These are phyloP conservation scores for Triplophysa yarkandensis DNA, from an alignment of 2,797 vertebrate species.

Conservation along the genomic window DNA sequence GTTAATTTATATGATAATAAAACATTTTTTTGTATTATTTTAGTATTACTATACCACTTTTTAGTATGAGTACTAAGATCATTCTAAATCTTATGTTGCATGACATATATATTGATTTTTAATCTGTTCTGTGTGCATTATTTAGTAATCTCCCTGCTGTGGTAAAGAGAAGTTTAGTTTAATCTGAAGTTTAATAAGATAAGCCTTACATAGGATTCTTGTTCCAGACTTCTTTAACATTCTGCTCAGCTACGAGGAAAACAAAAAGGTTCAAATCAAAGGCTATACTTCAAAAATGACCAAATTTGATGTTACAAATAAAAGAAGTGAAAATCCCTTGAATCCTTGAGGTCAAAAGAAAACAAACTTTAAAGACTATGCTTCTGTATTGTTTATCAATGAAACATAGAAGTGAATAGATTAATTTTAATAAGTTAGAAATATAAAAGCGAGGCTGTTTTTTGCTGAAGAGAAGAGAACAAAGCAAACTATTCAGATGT, in stretches of 20 bases:
- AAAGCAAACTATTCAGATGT: constrained; percentile 57
- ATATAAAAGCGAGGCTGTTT: constrained; percentile 58
- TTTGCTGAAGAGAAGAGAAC: constrained; percentile 48
- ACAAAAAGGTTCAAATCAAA: constrained; percentile 51
- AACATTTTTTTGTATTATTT: no score
- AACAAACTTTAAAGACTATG: constrained; percentile 55
- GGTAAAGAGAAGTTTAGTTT: not conserved
- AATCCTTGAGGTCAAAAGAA: constrained; percentile 34
- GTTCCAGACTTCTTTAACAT: constrained; percentile 13
- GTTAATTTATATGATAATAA: no score
- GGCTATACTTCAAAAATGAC: constrained; percentile 51
- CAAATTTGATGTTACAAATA: constrained; percentile 55
- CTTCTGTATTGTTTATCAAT: constrained; percentile 56
- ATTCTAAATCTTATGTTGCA: no score
- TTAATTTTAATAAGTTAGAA: constrained; percentile 56
- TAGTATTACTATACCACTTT: no score
- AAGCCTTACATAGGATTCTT: constrained; percentile 2
- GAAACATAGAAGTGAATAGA: constrained; percentile 58
- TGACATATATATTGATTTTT: no score
- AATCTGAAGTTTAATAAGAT: not conserved
- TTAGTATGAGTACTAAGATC: no score
- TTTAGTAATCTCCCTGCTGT: not conserved
- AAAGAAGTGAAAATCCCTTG: not conserved
- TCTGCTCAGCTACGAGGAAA: constrained; percentile 5
- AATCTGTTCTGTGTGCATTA: no score